Percentiles rank a stretch among this genome's conserved stretches.
Evolutionary conservation across 2,888 invertebrate genomes (phyloP).

Genomic region (Caenorhabditis sinica): DNA sequence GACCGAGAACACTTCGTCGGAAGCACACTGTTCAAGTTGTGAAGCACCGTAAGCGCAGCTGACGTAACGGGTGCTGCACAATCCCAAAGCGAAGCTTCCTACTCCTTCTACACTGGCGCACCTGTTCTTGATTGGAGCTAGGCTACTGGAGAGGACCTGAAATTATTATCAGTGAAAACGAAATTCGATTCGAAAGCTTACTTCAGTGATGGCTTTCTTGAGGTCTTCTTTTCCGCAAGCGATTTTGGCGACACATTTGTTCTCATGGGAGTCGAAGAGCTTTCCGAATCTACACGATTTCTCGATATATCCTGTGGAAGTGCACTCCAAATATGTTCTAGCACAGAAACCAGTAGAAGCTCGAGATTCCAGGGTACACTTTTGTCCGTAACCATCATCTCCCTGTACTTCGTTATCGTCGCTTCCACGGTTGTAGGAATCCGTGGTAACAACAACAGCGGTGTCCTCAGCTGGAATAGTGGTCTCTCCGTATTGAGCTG

Average conservation of each 20-base stretch:
- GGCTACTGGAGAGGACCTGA: constrained; percentile 40
- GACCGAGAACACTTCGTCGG: constrained; percentile 49
- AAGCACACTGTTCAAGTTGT: constrained; percentile 36
- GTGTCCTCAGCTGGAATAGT: constrained; percentile 23
- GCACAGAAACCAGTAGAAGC: constrained; percentile 49
- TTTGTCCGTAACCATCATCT: constrained; percentile 9
- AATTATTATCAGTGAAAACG: background rate
- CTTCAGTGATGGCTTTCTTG: constrained; percentile 48
- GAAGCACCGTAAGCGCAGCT: constrained; percentile 44
- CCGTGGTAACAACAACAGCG: background rate
- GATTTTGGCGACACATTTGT: constrained; percentile 47
- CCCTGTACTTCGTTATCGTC: constrained; percentile 35
- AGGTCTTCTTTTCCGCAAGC: constrained; percentile 55
- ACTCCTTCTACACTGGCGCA: constrained; percentile 45
- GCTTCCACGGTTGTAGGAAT: background rate
- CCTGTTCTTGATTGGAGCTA: constrained; percentile 32
- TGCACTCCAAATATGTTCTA: constrained; percentile 44
- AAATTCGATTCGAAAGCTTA: constrained; percentile 1
- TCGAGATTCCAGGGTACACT: constrained; percentile 47
- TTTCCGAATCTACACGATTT: constrained; percentile 49
- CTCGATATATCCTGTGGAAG: constrained; percentile 11
- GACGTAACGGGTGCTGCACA: constrained; percentile 53
- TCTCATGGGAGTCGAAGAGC: constrained; percentile 60
- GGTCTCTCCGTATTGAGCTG: constrained; percentile 2
- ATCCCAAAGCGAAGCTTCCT: constrained; percentile 34